A percentile compares a stretch with the other conserved stretches of the same genome.
Conservation (phyloP, 2,113 vertebrate genomes). For the Mungos mungo region DNA sequence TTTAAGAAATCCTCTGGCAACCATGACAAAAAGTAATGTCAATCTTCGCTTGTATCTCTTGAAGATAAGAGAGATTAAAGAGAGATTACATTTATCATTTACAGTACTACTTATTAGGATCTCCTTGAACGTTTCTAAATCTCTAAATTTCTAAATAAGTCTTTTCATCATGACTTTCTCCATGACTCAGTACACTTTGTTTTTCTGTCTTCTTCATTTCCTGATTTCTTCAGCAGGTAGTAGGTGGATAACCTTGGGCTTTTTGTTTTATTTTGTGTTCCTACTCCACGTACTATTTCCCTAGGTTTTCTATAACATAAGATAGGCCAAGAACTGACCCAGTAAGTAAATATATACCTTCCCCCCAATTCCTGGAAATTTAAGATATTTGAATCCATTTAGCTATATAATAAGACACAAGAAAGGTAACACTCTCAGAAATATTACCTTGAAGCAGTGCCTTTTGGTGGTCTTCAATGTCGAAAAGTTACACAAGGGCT, state of each 20-base stretch:
- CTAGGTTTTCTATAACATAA: background rate
- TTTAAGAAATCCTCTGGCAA: background rate
- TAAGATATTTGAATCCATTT: background rate
- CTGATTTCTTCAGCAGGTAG: background rate
- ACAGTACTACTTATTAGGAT: background rate
- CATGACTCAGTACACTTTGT: accelerated
- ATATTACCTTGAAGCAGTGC: background rate
- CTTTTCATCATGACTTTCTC: background rate
- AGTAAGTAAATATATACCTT: background rate
- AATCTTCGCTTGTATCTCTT: background rate
- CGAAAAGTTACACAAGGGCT: background rate
- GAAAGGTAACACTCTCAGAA: background rate
- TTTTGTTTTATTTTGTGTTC: slow-evolving; percentile 28
- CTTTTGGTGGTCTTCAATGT: background rate
- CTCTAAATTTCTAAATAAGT: background rate
- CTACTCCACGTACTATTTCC: background rate
- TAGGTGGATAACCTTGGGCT: background rate
- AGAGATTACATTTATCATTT: background rate
- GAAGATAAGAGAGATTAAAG: background rate
- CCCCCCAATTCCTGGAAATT: background rate
- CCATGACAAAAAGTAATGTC: background rate
- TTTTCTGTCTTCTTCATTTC: background rate
- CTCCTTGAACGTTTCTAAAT: background rate
- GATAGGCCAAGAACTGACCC: background rate
- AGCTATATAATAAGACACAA: background rate